phyloP scores from a whole-genome alignment of 2,113 vertebrate genomes.

The Leucopsar rothschildi region DNA sequence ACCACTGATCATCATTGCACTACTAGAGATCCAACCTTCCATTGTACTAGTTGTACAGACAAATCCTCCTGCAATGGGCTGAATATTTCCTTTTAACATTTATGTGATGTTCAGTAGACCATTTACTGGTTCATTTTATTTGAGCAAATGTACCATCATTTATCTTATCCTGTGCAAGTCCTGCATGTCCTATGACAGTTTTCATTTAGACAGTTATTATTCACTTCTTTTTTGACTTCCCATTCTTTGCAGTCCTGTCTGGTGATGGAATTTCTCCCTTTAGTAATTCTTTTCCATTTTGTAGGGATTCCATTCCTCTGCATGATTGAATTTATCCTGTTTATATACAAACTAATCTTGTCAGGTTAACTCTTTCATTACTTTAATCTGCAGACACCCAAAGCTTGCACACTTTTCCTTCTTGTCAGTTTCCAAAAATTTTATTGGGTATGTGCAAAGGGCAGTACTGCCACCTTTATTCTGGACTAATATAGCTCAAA shows the following conservation, averaged over 20 bases:
- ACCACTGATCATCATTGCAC: not conserved
- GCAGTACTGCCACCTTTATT: not conserved
- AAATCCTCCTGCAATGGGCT: not conserved
- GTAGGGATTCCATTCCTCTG: not conserved
- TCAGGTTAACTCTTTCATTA: not conserved
- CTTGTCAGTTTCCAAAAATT: not conserved
- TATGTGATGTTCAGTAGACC: not conserved
- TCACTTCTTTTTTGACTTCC: not conserved
- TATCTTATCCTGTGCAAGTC: not conserved
- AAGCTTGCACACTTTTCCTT: not conserved
- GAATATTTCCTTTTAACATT: not conserved
- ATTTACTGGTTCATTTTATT: not conserved
- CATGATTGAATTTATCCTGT: not conserved
- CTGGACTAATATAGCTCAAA: not conserved
- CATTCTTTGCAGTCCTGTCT: not conserved
- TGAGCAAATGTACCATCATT: not conserved
- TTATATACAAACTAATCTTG: not conserved
- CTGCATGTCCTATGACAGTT: not conserved
- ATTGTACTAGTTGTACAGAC: not conserved
- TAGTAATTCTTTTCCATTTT: not conserved
- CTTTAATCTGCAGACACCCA: not conserved
- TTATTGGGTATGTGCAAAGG: not conserved
- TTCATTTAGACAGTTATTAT: slow-evolving; percentile 18
- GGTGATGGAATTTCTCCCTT: not conserved
- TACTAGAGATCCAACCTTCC: not conserved